Base-by-base conservation (phyloP, 2,888 invertebrate genomes). In the Oscheius sp. region DNA sequence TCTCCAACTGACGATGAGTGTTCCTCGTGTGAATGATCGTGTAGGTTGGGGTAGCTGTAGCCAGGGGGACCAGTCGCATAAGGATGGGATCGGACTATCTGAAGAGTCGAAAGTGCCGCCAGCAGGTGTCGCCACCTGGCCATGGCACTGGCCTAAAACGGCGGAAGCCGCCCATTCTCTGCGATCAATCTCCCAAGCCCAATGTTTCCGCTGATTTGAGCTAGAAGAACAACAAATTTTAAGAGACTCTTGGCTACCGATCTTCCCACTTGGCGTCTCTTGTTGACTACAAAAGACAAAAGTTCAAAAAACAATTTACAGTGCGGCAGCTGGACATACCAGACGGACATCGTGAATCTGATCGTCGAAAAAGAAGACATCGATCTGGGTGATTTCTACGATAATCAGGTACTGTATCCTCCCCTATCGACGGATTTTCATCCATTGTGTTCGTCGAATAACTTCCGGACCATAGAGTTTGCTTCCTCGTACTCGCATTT, bases 241-340 rank as follows among this genome's bases (percentile, higher is more conserved):
- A n/a, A 5, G 5, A 61, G 42, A n/a, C n/a, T n/a, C n/a, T n/a
- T n/a, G n/a, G n/a, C n/a, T n/a, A n/a, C n/a, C n/a, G n/a, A n/a
- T n/a, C n/a, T n/a, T n/a, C n/a, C n/a, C n/a, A n/a, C n/a, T n/a
- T n/a, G n/a, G n/a, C n/a, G n/a, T n/a, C n/a, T n/a, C n/a, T n/a
- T n/a, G n/a, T n/a, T n/a, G n/a, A n/a, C n/a, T n/a, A n/a, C n/a
- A n/a, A n/a, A n/a, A n/a, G n/a, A n/a, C n/a, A n/a, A n/a, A n/a
- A 10, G 33, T 20, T 33, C 20, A 4, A 50, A 34, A n/a, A 12
- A 46, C 45, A 12, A 10, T 42, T 81, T 82, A 69, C 76, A 86
- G 83, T 84, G 82, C 52, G 86, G 86, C 17, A 83, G 84, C 15
- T 86, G 86, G 86, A 82, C 85, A 5, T 86, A 85, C 70, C 83